Evolutionary conservation across 2,113 vertebrate genomes (phyloP).

Genomic region (Syrmaticus mikado): DNA sequence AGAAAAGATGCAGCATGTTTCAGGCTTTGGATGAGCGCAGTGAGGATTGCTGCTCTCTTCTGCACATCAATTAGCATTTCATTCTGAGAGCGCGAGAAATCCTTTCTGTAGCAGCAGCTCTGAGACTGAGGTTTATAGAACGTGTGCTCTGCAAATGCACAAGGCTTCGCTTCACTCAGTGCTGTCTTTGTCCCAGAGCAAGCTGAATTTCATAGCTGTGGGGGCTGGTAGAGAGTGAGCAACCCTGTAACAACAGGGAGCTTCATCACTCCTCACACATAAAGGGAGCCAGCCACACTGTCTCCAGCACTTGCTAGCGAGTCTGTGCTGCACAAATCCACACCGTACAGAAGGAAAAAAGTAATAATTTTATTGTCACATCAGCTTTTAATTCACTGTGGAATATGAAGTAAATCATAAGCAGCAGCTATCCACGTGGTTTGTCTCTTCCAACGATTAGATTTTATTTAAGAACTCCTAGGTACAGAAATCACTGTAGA

Average conservation of each 20-base stretch:
- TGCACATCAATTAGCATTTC: neutral
- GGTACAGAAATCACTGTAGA: neutral
- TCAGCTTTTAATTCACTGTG: neutral
- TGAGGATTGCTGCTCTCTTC: neutral
- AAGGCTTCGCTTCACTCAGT: neutral
- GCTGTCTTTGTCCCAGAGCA: neutral
- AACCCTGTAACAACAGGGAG: neutral
- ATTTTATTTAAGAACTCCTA: neutral
- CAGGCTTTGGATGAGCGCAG: neutral
- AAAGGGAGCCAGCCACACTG: neutral
- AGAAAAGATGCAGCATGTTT: neutral
- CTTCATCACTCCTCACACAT: rapidly evolving
- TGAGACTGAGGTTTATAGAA: neutral
- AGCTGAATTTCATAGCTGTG: neutral
- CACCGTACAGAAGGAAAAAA: neutral
- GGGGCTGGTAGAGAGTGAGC: neutral
- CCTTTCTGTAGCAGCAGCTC: neutral
- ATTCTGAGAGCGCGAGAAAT: neutral
- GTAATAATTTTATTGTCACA: neutral
- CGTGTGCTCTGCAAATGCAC: rapidly evolving
- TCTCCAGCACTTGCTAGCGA: neutral
- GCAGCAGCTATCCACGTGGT: neutral
- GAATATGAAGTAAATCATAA: neutral
- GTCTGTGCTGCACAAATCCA: neutral
- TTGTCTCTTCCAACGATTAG: neutral